phyloP scores from a whole-genome alignment of 2,888 invertebrate genomes.

The Teinopalpus imperialis region DNA sequence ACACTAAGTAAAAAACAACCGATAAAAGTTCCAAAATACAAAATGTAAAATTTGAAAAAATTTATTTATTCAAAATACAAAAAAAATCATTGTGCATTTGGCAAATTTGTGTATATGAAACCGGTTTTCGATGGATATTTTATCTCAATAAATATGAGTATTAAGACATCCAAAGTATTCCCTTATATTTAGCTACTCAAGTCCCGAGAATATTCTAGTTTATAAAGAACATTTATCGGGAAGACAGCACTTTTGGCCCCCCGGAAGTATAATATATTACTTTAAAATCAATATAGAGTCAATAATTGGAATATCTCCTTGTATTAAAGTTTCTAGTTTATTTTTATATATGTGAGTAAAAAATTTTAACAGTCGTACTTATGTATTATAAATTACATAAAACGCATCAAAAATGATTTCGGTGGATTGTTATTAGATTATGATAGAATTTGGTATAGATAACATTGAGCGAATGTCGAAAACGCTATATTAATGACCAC shows the following conservation, averaged over 20 bases:
- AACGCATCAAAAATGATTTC: slow-evolving; percentile 33
- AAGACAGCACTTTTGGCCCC: slow-evolving; percentile 63
- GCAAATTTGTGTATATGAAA: slow-evolving; percentile 11
- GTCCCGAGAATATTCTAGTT: slow-evolving; percentile 26
- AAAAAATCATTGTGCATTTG: slow-evolving; percentile 7
- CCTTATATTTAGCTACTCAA: slow-evolving; percentile 11
- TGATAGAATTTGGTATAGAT: slow-evolving; percentile 11
- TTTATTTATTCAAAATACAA: too few relatives aligned
- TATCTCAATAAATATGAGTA: background rate
- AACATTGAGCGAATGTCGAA: slow-evolving; percentile 28
- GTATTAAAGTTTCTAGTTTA: too few relatives aligned
- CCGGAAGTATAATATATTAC: slow-evolving; percentile 48
- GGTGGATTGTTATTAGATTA: slow-evolving; percentile 9
- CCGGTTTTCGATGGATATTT: background rate
- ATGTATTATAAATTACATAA: slow-evolving; percentile 35
- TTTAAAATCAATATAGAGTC: too few relatives aligned
- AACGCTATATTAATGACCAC: slow-evolving; percentile 19
- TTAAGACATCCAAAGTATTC: too few relatives aligned
- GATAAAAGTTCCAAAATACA: too few relatives aligned
- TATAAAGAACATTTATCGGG: slow-evolving; percentile 39
- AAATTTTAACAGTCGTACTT: slow-evolving; percentile 44
- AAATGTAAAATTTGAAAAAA: too few relatives aligned
- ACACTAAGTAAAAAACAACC: too few relatives aligned
- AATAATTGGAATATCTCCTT: too few relatives aligned
- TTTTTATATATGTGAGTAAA: slow-evolving; percentile 49